Conservation (phyloP, 2,888 invertebrate species). For the Patella pellucida region DNA sequence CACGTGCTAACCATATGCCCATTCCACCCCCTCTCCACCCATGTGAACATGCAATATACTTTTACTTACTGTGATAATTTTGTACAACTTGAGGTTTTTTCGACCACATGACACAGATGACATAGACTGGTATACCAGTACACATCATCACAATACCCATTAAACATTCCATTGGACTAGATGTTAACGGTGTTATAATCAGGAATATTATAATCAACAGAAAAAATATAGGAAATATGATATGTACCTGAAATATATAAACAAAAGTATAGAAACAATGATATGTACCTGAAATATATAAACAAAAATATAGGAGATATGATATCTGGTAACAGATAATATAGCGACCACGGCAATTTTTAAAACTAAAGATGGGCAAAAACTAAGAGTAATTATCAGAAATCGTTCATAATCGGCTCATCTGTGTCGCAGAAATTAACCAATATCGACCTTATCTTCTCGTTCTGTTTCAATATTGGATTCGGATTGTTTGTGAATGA, state of each 20-base stretch:
- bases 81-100: constrained; percentile 63
- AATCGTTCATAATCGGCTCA: no score
- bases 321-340: no score
- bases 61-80: constrained; percentile 49
- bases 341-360: no score
- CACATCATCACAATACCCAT: constrained; percentile 63
- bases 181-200: constrained; percentile 63
- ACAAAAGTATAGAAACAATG: constrained; percentile 60
- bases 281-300: constrained; percentile 58
- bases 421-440: no score
- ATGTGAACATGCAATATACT: no score
- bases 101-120: constrained; percentile 73
- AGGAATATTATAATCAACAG: constrained; percentile 63
- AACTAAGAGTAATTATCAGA: no score
- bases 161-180: constrained; percentile 63
- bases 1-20: no score
- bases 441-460: no score
- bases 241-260: constrained; percentile 54
- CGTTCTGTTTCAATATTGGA: no score
- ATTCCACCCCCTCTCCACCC: no score
- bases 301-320: constrained; percentile 52
- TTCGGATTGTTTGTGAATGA: no score
- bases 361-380: no score
- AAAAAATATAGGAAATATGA: constrained; percentile 66
- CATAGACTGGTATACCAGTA: constrained; percentile 82